Base-by-base conservation (phyloP, 2,113 vertebrate genomes). In the Corydoras maculifer region DNA sequence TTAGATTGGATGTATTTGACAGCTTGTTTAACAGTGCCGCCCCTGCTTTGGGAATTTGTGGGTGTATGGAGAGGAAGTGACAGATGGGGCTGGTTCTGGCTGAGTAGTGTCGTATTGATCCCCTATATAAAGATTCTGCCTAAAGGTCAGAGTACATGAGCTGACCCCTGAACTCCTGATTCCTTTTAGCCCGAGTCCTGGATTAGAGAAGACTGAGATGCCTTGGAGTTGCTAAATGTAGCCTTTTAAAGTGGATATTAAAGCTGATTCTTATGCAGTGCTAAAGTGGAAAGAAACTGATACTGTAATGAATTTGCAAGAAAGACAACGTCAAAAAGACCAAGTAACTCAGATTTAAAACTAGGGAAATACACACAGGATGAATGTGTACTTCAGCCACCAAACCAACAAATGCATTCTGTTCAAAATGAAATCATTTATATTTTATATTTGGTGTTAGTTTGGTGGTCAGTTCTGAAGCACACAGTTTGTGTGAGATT, bases 201-300 rank as follows among this genome's bases (percentile, higher is more conserved):
- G 55, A 13, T 49, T n/a, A 11, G 32, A 9, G 14, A 58, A 29
- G 15, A n/a, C 51, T 51, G 48, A 69, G 43, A 62, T 2, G 29
- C 15, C 15, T 68, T n/a, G n/a, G 73, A 13, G 67, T 70, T 53
- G 75, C 82, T 82, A 75, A 83, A 80, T 80, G 70, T 61, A 64
- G 74, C 61, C 70, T 43, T 62, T 31, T 65, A 3, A 54, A 73
- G 78, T 84, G 25, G 31, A 83, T 84, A 70, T 7, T 58, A 8
- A 48, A 65, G 75, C 81, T 76, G 75, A 79, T 68, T 50, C 14
- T 14, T 70, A 64, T 69, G 76, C 73, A 80, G 66, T 13, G 54
- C 13, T 57, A 6, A n/a, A n/a, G 12, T 55, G 71, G 78, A 81
- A 69, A 75, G 73, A 67, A 43, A 43, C 64, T 43, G 62, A 72